These are phyloP conservation scores for Myrmecobius fasciatus DNA, from an alignment of 2,113 vertebrate species.

Conservation along the genomic window DNA sequence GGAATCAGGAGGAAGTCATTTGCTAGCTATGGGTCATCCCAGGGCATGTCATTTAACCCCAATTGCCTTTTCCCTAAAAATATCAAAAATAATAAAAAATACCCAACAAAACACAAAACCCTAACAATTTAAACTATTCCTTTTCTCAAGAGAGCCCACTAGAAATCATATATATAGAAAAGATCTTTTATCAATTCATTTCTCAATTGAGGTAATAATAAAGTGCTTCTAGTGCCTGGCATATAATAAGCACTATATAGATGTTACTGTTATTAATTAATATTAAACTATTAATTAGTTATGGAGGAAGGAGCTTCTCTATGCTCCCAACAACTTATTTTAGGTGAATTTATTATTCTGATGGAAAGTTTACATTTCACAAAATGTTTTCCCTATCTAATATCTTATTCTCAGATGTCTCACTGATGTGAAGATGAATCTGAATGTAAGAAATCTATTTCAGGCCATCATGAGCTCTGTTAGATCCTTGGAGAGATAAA, in stretches of 20 bases:
- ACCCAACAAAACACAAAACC: not conserved
- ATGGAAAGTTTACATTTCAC: not conserved
- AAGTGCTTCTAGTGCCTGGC: not conserved
- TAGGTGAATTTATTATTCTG: not conserved
- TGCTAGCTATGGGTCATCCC: not conserved
- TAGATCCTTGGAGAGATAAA: too few relatives aligned
- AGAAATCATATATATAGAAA: not conserved
- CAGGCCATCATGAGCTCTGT: not conserved
- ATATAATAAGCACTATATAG: not conserved
- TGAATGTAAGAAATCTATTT: not conserved
- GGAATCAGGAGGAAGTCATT: not conserved
- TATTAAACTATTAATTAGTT: too few relatives aligned
- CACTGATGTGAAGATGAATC: not conserved
- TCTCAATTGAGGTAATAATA: not conserved
- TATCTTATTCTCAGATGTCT: not conserved
- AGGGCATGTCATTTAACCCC: not conserved
- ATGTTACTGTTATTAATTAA: not conserved
- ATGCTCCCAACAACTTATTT: too few relatives aligned
- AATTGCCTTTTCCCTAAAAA: not conserved
- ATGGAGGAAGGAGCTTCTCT: not conserved
- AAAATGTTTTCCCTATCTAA: not conserved
- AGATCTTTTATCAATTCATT: not conserved
- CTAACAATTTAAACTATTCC: not conserved
- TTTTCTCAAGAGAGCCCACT: not conserved
- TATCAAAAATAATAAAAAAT: too few relatives aligned